Conservation (phyloP, 2,113 vertebrate genomes). For the Cyanistes caeruleus region DNA sequence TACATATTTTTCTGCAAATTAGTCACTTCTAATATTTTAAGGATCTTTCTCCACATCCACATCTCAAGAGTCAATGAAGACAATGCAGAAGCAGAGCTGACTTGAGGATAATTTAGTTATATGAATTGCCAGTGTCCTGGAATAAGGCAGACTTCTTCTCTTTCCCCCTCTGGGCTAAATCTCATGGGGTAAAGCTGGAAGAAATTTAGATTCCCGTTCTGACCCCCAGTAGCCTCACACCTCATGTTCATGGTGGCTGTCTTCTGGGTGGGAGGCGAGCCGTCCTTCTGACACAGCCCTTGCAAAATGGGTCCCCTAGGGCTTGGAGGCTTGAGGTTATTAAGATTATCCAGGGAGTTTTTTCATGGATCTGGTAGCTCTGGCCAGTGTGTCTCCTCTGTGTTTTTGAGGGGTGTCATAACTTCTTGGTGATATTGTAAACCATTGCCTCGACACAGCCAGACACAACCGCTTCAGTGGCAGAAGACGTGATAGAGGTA, state of each 20-base stretch:
- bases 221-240: not conserved
- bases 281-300: not conserved
- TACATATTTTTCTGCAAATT: not conserved
- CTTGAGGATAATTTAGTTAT: not conserved
- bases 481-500: not conserved
- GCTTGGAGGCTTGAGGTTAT: not conserved
- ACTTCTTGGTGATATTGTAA: not conserved
- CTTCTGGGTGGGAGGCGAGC: not conserved
- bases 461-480: not conserved
- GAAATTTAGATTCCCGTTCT: not conserved
- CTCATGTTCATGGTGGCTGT: not conserved
- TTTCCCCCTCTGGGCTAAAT: not conserved
- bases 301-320: not conserved
- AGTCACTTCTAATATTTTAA: not conserved
- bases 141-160: not conserved
- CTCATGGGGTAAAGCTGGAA: not conserved
- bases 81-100: not conserved
- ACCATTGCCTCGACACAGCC: not conserved
- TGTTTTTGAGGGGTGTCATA: not conserved
- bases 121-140: not conserved
- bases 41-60: not conserved
- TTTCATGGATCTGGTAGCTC: not conserved
- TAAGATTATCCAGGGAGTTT: not conserved
- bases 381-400: not conserved
- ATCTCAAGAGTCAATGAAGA: not conserved